Evolutionary conservation across 2,888 invertebrate species (phyloP).

Genomic region (Apamea crenata): DNA sequence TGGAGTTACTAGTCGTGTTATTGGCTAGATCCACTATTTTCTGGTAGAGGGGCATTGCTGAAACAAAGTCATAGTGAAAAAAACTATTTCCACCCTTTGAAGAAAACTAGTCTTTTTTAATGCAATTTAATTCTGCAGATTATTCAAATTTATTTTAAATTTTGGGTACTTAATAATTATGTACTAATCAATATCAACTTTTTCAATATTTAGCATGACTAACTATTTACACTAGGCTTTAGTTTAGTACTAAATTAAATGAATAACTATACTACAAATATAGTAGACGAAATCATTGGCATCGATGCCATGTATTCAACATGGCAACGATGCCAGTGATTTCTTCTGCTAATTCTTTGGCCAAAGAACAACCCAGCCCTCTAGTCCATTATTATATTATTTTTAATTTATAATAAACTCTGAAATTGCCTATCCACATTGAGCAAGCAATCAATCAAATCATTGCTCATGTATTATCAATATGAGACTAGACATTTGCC

Average conservation of each 20-base stretch:
- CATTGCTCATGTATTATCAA: neutral
- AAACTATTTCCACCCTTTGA: neutral
- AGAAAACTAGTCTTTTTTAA: neutral
- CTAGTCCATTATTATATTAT: no score
- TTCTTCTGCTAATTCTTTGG: no score
- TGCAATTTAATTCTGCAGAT: neutral
- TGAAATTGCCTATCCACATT: neutral
- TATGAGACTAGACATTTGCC: neutral
- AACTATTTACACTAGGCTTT: no score
- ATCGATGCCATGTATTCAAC: neutral
- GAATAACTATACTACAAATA: no score
- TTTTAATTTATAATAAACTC: neutral
- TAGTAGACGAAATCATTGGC: no score
- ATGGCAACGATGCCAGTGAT: no score
- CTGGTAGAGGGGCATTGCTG: constrained; percentile 94
- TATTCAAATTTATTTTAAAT: neutral
- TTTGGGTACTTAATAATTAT: no score
- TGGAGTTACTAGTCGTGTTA: constrained; percentile 78
- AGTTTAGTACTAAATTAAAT: no score
- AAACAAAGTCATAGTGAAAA: constrained; percentile 51
- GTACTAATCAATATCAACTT: no score
- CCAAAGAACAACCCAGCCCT: no score
- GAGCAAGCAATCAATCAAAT: neutral
- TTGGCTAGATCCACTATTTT: constrained; percentile 94
- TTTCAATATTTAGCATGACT: no score